A percentile compares a stretch with the other conserved stretches of the same genome.
phyloP scores from a whole-genome alignment of 1,140 invertebrate genomes.

The Heliconius congener region DNA sequence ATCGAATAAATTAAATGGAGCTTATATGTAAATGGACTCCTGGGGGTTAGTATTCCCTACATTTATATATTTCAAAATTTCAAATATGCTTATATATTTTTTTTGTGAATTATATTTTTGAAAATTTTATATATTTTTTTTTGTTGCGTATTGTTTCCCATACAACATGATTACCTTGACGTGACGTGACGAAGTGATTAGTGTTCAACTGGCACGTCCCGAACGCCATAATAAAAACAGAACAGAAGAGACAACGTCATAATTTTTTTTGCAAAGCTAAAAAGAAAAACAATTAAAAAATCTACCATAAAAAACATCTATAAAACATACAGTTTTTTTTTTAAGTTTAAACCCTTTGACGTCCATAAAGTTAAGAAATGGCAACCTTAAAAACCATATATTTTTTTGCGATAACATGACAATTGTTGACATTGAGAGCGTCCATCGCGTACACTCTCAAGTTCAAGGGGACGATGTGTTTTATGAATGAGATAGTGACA shows the following conservation, averaged over 20 bases:
- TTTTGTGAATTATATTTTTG: too few species aligned
- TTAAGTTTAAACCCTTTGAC: not conserved
- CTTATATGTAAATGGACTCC: not conserved
- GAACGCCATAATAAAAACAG: too few species aligned
- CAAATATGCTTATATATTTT: not conserved
- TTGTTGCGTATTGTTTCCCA: too few species aligned
- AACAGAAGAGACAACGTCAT: too few species aligned
- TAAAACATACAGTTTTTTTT: too few species aligned
- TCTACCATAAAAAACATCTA: too few species aligned
- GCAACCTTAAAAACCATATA: not conserved
- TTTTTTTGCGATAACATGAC: not conserved
- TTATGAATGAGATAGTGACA: slow-evolving; percentile 25
- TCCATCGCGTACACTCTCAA: slow-evolving; percentile 21
- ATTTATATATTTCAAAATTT: not conserved
- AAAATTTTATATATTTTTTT: too few species aligned
- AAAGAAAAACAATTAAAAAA: not conserved
- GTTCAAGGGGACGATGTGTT: slow-evolving; percentile 31
- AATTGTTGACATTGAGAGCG: slow-evolving; percentile 34
- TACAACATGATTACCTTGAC: too few species aligned
- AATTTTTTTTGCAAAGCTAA: too few species aligned
- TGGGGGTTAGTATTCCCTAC: not conserved
- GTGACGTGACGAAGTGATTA: too few species aligned
- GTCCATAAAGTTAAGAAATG: not conserved
- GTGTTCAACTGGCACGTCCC: too few species aligned
- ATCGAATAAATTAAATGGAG: not conserved